Conservation (phyloP, 2,113 vertebrate species). For the Paradisaea rubra region DNA sequence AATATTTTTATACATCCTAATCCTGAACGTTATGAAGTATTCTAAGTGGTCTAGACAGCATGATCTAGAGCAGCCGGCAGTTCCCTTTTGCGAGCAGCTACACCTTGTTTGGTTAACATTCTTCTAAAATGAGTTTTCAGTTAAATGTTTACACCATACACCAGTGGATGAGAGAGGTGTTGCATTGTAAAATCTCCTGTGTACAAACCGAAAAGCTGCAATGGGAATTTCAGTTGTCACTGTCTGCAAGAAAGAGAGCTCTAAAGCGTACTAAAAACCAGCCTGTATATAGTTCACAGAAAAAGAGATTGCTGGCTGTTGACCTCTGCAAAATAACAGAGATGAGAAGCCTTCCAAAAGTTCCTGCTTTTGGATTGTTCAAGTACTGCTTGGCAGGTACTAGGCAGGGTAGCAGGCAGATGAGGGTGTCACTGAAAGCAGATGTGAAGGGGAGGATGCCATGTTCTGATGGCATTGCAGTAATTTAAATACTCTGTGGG, state of each 20-base stretch:
- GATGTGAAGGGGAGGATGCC: background rate
- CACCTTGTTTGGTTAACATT: constrained; percentile 22
- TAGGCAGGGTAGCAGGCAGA: background rate
- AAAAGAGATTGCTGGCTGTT: background rate
- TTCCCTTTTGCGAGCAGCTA: constrained; percentile 36
- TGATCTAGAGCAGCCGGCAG: constrained; percentile 33
- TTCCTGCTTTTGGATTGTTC: background rate
- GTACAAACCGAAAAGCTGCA: background rate
- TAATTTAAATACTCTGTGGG: constrained; percentile 1
- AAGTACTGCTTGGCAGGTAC: background rate
- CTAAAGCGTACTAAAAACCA: constrained; percentile 4
- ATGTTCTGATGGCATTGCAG: background rate
- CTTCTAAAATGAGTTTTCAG: constrained; percentile 13
- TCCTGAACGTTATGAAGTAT: constrained; percentile 32
- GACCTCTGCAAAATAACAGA: background rate
- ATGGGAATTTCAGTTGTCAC: background rate
- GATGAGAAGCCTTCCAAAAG: background rate
- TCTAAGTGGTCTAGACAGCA: constrained; percentile 50
- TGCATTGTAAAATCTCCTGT: background rate
- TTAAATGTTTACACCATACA: constrained; percentile 32
- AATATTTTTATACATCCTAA: constrained; percentile 59
- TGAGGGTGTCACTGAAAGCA: background rate
- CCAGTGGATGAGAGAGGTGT: background rate
- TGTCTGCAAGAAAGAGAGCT: constrained; percentile 39
- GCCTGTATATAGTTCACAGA: constrained; percentile 38